These are phyloP conservation scores for Brevimyrus niger DNA, from an alignment of 2,113 vertebrate genomes.

Conservation along the genomic window DNA sequence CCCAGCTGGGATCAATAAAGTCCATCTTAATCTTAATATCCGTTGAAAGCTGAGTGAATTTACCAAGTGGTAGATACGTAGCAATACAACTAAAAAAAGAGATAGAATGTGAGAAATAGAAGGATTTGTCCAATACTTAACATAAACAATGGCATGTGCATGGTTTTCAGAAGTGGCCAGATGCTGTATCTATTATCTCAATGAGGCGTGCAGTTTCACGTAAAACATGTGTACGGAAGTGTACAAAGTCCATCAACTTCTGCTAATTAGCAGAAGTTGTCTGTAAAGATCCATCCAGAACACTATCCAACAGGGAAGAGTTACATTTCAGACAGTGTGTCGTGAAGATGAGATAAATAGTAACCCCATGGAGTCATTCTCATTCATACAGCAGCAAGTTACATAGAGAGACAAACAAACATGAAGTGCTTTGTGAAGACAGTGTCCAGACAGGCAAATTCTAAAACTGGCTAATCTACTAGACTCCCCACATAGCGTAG, in stretches of 20 bases:
- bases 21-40: neutral
- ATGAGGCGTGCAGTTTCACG: no score
- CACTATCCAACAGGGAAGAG: neutral
- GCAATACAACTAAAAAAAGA: neutral
- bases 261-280: neutral
- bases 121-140: neutral
- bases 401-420: neutral
- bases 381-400: neutral
- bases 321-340: neutral
- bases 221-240: neutral
- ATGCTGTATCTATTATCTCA: neutral
- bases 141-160: neutral
- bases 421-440: neutral
- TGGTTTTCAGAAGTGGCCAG: neutral
- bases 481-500: neutral
- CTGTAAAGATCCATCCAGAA: neutral
- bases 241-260: neutral
- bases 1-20: neutral
- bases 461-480: neutral
- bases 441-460: neutral
- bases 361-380: neutral
- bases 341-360: neutral
- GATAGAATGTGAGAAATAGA: neutral
- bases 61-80: neutral
- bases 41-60: neutral